These are phyloP conservation scores for Matsumyia berberina DNA, from an alignment of 2,888 invertebrate genomes.

Conservation along the genomic window DNA sequence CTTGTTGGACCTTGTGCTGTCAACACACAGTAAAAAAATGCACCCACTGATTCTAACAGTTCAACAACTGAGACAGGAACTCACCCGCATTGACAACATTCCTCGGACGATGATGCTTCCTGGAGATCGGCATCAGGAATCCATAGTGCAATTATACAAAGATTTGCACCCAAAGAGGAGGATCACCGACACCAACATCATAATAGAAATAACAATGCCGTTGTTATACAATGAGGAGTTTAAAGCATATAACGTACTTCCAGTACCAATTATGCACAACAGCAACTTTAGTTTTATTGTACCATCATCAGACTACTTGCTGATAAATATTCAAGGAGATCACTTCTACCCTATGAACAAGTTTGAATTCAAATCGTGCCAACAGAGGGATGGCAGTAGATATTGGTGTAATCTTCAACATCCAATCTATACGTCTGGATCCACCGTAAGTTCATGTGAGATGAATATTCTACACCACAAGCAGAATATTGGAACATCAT, in stretches of 20 bases:
- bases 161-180: neutral
- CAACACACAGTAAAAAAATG: constrained; percentile 19
- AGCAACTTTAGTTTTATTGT: neutral
- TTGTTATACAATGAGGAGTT: constrained; percentile 20
- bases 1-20: constrained; percentile 4
- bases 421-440: constrained; percentile 3
- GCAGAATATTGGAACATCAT: neutral
- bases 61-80: constrained; percentile 8
- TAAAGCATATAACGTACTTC: constrained; percentile 2
- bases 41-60: constrained; percentile 18
- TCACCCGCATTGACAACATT: constrained; percentile 8
- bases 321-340: constrained; percentile 16
- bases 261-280: constrained; percentile 13
- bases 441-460: neutral
- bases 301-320: neutral
- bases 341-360: neutral
- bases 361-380: too few relatives aligned
- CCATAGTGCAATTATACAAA: constrained; percentile 14
- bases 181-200: constrained; percentile 14
- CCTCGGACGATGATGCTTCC: neutral
- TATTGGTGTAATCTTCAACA: constrained; percentile 22
- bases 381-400: neutral
- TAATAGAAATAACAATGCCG: constrained; percentile 9
- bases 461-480: constrained; percentile 10
- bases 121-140: constrained; percentile 14